Evolutionary conservation across 2,888 invertebrate genomes (phyloP), one percentile per base, ranked within the genome.

Genomic region (Ophion slaviceki): DNA sequence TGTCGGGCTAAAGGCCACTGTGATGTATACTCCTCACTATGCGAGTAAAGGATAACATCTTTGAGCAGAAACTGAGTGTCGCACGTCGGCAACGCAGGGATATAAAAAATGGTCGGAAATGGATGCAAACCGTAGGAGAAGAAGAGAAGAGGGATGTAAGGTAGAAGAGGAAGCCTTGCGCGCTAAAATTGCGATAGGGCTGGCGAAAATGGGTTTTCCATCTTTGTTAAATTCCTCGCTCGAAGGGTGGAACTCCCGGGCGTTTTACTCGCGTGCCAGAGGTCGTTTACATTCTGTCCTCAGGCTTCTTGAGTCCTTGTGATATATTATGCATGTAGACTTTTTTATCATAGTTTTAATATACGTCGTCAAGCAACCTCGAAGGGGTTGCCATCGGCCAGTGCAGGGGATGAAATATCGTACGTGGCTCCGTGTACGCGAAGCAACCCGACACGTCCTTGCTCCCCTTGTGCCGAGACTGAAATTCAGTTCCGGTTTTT

Each of bases 141-240:
- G 59, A 61, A 32, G 11, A 7, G 59, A 4, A 28, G 61, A 40
- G 61, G 20, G 71, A 53, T 32, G 71, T 28, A 28, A 53, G 53
- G 28, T 10, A 53, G 53, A 40, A 61, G 40, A 71, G 36, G n/a
- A 59, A 74, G 36, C n/a, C 24, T 45, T 57, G 20, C 6, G 45
- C 2, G 70, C 64, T 59, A 64, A 24, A 59, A 61, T 80, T 80
- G 20, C 14, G 59, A 80, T 45, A 66, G 72, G 53, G 66, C 57
- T 28, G 40, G 72, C 67, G 71, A 76, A 77, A 84, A 80, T 80
- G 47, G 53, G n/a, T 84, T 80, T 80, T 70, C 70, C 61, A 67
- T 70, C 68, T 47, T 40, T 24, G 57, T 32, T 62, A 24, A 28
- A 74, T 75, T 67, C 75, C 74, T 61, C 64, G 24, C 8, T 36